A percentile compares a stretch with the other conserved stretches of the same genome.
These are phyloP conservation scores for Aptenodytes patagonicus DNA, from an alignment of 2,113 vertebrate species.

Conservation along the genomic window DNA sequence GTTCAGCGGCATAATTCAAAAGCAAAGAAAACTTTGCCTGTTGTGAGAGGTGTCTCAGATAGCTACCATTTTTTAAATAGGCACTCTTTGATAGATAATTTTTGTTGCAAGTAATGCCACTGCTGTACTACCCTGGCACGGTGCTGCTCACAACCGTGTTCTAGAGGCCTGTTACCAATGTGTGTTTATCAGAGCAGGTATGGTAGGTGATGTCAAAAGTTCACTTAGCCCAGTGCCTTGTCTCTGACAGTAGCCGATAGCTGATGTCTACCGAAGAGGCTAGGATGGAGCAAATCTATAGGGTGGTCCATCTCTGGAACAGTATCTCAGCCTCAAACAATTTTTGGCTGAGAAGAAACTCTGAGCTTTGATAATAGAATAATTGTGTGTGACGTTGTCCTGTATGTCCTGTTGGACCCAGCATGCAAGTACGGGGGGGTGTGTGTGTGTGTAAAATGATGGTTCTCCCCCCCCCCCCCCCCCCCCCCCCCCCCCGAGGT, in stretches of 20 bases:
- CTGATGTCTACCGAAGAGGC: fast-evolving
- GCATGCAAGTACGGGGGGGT: not conserved
- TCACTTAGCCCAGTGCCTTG: not conserved
- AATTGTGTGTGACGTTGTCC: not conserved
- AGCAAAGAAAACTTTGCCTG: not conserved
- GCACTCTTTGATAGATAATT: not conserved
- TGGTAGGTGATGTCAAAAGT: not conserved
- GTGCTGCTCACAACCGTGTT: fast-evolving
- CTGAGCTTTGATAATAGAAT: not conserved
- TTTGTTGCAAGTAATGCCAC: not conserved
- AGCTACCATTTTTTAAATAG: not conserved
- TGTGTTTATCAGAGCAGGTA: not conserved
- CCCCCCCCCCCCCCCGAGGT: not conserved
- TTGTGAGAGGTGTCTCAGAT: not conserved
- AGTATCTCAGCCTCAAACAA: not conserved
- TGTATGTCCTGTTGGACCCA: not conserved
- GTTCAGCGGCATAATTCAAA: not conserved
- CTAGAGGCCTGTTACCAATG: not conserved
- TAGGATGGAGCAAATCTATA: not conserved
- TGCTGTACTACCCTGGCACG: fast-evolving
- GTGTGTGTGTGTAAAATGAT: not conserved
- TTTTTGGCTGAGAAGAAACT: not conserved
- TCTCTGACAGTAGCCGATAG: not conserved
- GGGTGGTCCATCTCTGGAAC: not conserved
- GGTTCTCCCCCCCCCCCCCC: not conserved